Evolutionary conservation across 2,113 vertebrate species (phyloP).

Genomic region (Peromyscus maniculatus): DNA sequence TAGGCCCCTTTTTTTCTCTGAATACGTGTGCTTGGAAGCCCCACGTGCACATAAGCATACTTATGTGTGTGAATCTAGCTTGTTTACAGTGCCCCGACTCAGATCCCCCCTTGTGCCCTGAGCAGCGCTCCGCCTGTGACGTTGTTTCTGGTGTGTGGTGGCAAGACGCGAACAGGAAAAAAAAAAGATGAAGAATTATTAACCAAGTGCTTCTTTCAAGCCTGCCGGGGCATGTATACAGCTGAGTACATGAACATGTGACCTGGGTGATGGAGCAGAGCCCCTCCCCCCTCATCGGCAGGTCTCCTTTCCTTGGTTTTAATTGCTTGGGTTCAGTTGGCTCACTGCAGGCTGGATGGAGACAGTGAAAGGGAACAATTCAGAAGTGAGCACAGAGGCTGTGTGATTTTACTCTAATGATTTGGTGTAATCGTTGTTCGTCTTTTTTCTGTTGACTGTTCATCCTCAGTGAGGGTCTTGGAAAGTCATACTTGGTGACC

Average conservation of each 20-base stretch:
- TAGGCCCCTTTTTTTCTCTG: not conserved
- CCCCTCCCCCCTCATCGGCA: not conserved
- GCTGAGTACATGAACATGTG: not conserved
- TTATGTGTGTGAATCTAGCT: not conserved
- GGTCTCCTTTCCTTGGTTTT: not conserved
- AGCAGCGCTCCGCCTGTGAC: not conserved
- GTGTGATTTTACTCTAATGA: not conserved
- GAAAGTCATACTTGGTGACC: not conserved
- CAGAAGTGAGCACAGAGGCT: not conserved
- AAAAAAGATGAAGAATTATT: not conserved
- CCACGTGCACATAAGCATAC: rapidly evolving
- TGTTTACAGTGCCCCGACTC: too few relatives aligned
- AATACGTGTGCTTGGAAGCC: not conserved
- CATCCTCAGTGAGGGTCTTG: not conserved
- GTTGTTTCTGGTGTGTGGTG: not conserved
- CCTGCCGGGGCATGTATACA: not conserved
- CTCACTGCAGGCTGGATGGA: not conserved
- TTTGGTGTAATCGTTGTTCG: not conserved
- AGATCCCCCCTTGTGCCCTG: not conserved
- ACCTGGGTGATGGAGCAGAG: not conserved
- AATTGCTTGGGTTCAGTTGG: not conserved
- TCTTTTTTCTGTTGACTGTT: too few relatives aligned
- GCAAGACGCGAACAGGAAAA: not conserved
- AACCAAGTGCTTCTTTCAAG: not conserved
- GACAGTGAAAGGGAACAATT: not conserved